These are phyloP conservation scores for Rhyacichthys aspro DNA, from an alignment of 2,797 vertebrate species.

Conservation along the genomic window DNA sequence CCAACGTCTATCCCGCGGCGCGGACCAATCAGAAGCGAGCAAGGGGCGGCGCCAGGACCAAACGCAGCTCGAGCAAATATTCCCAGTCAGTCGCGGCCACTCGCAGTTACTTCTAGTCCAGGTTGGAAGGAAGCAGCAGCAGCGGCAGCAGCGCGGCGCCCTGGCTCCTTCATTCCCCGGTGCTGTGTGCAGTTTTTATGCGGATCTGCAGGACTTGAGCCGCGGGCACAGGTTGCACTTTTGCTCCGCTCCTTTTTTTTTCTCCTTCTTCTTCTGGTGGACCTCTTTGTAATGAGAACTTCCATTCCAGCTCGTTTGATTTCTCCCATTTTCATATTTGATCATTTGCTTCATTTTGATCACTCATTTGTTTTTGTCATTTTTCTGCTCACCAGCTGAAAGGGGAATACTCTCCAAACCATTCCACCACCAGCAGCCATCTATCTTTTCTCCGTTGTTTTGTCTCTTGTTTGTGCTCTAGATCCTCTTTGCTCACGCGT, in stretches of 20 bases:
- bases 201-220: conserved; percentile 62
- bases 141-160: conserved; percentile 3
- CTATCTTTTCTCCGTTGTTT: conserved; percentile 3
- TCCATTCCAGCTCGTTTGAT: conserved; percentile 72
- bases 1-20: conserved; percentile 34
- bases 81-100: conserved; percentile 63
- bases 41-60: conserved; percentile 67
- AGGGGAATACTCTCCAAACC: conserved; percentile 57
- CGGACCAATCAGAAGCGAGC: conserved; percentile 71
- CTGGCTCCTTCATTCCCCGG: conserved; percentile 33
- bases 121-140: conserved; percentile 34
- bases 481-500: conserved; percentile 41
- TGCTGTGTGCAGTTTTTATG: conserved; percentile 38
- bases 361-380: conserved; percentile 61
- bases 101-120: conserved; percentile 75
- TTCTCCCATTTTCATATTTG: conserved; percentile 68
- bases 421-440: conserved; percentile 42
- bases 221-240: conserved; percentile 28
- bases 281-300: conserved; percentile 74
- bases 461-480: neutral
- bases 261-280: conserved; percentile 18
- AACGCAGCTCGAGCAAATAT: conserved; percentile 72
- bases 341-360: conserved; percentile 64
- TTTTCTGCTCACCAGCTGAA: conserved; percentile 50
- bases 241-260: conserved; percentile 32